Base-by-base conservation (phyloP, 1,140 invertebrate genomes). In the Propsilocerus akamusi region DNA sequence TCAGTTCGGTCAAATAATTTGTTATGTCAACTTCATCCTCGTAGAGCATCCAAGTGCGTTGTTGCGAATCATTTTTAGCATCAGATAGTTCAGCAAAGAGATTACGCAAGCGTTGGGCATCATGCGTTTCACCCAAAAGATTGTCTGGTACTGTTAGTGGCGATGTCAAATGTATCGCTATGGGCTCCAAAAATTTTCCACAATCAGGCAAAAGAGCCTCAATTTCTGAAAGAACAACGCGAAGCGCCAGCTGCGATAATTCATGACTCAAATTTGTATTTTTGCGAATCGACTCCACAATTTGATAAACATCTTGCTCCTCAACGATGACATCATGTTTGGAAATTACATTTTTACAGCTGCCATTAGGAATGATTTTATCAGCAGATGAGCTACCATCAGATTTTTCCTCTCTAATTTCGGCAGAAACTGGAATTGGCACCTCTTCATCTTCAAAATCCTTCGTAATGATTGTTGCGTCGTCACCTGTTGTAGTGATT, bases 1-100 rank as follows among this genome's bases (percentile, higher is more conserved):
- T 79, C 12, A 94, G 68, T 62, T 93, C 86, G 47, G 81, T 74
- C 7, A 94, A 73, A 59, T 88, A 82, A 53, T 83, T 80, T 32
- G 79, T 76, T 59, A 95, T 94, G 51, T 83, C 79, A 49, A 74
- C 73, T 57, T 93, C 87, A 66, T 96, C 90, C 66, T 94, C 89
- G 66, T 94, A 84, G 4, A 95, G 68, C 59, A 88, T 86, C 90
- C 90, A 95, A 54, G 84, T 89, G 55, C 91, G 72, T 58, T 96
- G 90, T 60, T 96, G 89, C 0, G 88, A 86, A 60, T 95, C 90
- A 64, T 93, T 87, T 55, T 91, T 91, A 54, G 86, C 89, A 46
- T 79, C 82, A 10, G 82, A 84, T 48, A 96, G 66, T 56, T 89
- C 79, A 26, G 73, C 75, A 52, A 94, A 82, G 49, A 91, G 80